Base-by-base conservation (phyloP, 2,113 vertebrate species). In the Micromys minutus region DNA sequence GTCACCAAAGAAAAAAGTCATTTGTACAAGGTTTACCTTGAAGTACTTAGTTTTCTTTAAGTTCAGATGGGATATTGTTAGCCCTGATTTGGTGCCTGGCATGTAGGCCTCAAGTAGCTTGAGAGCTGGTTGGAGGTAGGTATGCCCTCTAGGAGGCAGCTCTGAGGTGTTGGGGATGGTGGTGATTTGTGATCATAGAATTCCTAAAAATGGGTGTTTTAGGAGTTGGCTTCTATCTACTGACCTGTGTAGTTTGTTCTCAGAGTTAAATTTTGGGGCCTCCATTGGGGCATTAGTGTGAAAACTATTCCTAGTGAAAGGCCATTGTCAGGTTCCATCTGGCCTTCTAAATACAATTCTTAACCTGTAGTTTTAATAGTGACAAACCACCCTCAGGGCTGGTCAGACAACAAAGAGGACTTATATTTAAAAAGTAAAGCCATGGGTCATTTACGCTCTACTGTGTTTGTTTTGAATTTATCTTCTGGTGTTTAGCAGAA, bases 361-460 rank as follows among this genome's bases (percentile, higher is more conserved):
- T 95, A 69, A 97, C 72, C 55, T 88, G 92, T 97, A 91, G 96
- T 97, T 97, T 95, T 91, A 94, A 93, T 87, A 90, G 75, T 91
- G 96, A 92, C 83, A 93, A 88, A 45, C 97, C 0, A 13, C 89
- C 91, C 91, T 57, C 61, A 16, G 12, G 89, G 97, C 97, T 93
- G 95, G 95, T 92, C 97, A 89, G 80, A 96, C 96, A 98, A 97
- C 98, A 98, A 77, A 95, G 97, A 95, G 90, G 95, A 95, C 97
- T 97, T 98, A 98, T 96, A 97, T 96, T 97, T 93, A 95, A 98
- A 97, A 97, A 98, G 89, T 98, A 96, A 98, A 98, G 98, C 98
- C 97, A 98, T 97, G 98, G 98, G 98, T 98, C 97, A 98, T 98
- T 98, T 97, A 98, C 98, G 95, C 92, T 97, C 97, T 93, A 42